Evolutionary conservation across 2,797 vertebrate species (phyloP), one percentile per base, ranked within the genome.

Genomic region (Melanotaenia trifasciata): DNA sequence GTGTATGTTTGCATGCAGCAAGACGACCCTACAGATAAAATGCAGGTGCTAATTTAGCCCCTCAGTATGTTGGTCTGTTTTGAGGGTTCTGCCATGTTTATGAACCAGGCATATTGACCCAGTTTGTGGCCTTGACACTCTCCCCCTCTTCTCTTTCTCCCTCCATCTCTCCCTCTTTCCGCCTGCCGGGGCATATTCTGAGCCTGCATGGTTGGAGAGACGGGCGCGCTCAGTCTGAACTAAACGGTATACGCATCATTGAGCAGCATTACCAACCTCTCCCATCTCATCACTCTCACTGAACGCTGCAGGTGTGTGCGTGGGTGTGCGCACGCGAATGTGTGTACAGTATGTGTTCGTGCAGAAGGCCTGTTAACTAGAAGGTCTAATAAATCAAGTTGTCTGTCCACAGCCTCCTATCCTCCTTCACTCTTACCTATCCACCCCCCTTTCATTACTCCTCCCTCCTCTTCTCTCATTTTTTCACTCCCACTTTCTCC

Each of bases 331-430:
- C 68, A 32, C 56, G 45, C 59, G 50, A 53, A 35, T 30, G 28
- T 80, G 63, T 79, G 71, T 76, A 93, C 60, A 58, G 40, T 88
- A 87, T 94, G 94, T 94, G 95, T 93, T 92, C 91, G 95, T 94
- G 94, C 95, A 94, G 94, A 94, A 93, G 93, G 91, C 95, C 95
- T 92, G 96, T 96, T 97, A 97, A 96, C 95, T 95, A 95, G 96
- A 96, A 96, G 96, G 96, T 97, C 95, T 95, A 96, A 97, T 98
- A 97, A 97, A 97, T 97, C 96, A 97, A 95, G 90, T 94, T 97
- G 95, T 96, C 96, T 96, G 95, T 92, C 87, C 79, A 79, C 88
- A 86, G 63, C 75, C 84, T 76, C 94, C 92, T 94, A 78, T 65
- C 45, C 28, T 70, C 74, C 56, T 64, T 66, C 30, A 11, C 64